These are phyloP conservation scores for Netelia melanura DNA, from an alignment of 2,888 invertebrate species.

Conservation along the genomic window DNA sequence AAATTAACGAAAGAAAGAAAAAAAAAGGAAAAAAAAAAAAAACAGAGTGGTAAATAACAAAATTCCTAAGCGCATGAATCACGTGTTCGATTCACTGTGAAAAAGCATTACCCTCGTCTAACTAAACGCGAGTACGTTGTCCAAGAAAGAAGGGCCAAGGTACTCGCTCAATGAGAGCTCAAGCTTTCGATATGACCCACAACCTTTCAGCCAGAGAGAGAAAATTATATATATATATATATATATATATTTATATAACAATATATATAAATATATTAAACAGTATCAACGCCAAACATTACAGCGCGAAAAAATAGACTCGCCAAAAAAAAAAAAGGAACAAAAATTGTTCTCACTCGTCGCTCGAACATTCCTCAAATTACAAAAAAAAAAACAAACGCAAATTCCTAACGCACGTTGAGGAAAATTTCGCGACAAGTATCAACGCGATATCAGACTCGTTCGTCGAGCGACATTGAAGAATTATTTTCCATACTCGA, in stretches of 20 bases:
- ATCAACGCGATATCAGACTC: no score
- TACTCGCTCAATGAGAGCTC: constrained; percentile 60
- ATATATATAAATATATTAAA: constrained; percentile 32
- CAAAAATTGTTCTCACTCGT: not conserved
- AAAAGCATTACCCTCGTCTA: constrained; percentile 81
- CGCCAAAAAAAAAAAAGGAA: not conserved
- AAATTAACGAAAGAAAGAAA: constrained; percentile 15
- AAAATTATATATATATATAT: constrained; percentile 27
- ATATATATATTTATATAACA: no score
- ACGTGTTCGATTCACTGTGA: constrained; percentile 79
- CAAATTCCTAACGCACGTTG: not conserved
- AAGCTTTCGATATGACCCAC: constrained; percentile 70
- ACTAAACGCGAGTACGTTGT: constrained; percentile 69
- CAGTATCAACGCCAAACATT: constrained; percentile 52
- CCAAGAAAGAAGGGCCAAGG: constrained; percentile 65
- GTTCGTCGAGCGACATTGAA: not conserved
- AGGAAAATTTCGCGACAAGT: no score
- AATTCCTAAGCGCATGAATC: constrained; percentile 77
- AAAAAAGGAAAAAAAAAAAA: not conserved
- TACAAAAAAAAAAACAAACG: not conserved
- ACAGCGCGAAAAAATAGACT: not conserved
- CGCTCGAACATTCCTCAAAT: not conserved
- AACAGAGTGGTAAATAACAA: constrained; percentile 59
- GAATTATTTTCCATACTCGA: constrained; percentile 21
- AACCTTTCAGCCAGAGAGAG: constrained; percentile 70